Percentiles rank a stretch among this genome's conserved stretches.
phyloP scores from a whole-genome alignment of 1,140 invertebrate genomes.

The Dendrolimus punctatus region DNA sequence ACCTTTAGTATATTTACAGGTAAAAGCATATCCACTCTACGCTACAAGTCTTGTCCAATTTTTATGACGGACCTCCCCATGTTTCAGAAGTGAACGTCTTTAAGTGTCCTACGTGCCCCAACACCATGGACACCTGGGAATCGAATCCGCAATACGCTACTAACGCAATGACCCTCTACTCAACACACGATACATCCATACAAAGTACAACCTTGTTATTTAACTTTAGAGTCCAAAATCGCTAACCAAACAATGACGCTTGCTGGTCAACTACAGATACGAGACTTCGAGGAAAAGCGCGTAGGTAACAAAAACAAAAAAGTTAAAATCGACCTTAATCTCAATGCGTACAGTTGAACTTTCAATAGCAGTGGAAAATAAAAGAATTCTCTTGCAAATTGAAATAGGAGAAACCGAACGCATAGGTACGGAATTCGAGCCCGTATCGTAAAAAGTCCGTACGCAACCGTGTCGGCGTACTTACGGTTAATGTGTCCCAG shows the following conservation, averaged over 20 bases:
- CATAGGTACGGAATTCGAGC: constrained; percentile 47
- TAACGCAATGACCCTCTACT: constrained; percentile 54
- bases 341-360: constrained; percentile 6
- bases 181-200: constrained; percentile 11
- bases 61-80: constrained; percentile 67
- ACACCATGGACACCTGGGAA: constrained; percentile 63
- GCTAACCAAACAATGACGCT: not conserved
- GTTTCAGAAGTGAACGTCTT: constrained; percentile 59
- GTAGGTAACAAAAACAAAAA: constrained; percentile 16
- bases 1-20: constrained; percentile 17
- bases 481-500: constrained; percentile 60
- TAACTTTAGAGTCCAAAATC: constrained; percentile 19
- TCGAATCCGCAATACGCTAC: constrained; percentile 60
- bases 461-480: constrained; percentile 55
- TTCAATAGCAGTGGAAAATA: constrained; percentile 10
- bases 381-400: constrained; percentile 53
- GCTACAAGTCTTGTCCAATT: constrained; percentile 49
- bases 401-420: constrained; percentile 47
- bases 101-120: constrained; percentile 61
- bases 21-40: constrained; percentile 25
- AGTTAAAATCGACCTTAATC: constrained; percentile 24
- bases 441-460: constrained; percentile 49
- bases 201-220: constrained; percentile 17
- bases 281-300: constrained; percentile 22
- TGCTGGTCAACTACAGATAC: constrained; percentile 60